phyloP scores from a whole-genome alignment of 2,797 vertebrate species.

The Fratercula arctica region DNA sequence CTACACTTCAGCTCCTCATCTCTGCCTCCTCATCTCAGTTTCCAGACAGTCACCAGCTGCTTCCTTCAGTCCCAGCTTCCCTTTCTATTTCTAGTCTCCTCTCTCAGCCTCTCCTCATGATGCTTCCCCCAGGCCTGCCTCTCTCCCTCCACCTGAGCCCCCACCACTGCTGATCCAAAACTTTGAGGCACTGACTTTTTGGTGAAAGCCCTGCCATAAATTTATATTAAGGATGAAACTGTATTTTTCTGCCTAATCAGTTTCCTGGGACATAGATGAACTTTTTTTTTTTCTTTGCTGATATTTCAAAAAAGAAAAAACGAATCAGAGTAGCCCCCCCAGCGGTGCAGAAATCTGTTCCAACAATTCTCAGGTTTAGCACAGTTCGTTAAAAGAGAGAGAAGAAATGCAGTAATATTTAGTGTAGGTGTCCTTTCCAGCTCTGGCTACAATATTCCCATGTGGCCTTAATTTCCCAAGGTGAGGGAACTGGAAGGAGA shows the following conservation, averaged over 20 bases:
- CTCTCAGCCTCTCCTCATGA: not conserved
- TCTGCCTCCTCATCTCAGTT: slow-evolving; percentile 11
- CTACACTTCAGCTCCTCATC: not conserved
- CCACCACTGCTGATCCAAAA: not conserved
- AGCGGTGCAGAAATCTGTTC: not conserved
- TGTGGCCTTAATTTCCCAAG: not conserved
- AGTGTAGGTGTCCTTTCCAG: not conserved
- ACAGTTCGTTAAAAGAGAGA: not conserved
- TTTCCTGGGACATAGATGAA: not conserved
- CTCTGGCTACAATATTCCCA: not conserved
- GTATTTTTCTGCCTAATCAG: not conserved
- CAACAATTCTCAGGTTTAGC: not conserved
- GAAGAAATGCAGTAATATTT: not conserved
- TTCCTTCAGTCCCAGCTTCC: not conserved
- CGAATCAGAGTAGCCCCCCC: not conserved
- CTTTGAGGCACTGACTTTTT: not conserved
- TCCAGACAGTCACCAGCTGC: not conserved
- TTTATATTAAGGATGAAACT: not conserved
- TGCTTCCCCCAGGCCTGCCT: not conserved
- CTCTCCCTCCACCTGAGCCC: not conserved
- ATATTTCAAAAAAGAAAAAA: not conserved
- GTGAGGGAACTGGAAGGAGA: not conserved
- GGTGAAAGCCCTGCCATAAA: not conserved
- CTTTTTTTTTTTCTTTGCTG: not conserved
- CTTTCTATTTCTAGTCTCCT: not conserved